phyloP scores from a whole-genome alignment of 2,888 invertebrate genomes.

The Sesamia inferens region DNA sequence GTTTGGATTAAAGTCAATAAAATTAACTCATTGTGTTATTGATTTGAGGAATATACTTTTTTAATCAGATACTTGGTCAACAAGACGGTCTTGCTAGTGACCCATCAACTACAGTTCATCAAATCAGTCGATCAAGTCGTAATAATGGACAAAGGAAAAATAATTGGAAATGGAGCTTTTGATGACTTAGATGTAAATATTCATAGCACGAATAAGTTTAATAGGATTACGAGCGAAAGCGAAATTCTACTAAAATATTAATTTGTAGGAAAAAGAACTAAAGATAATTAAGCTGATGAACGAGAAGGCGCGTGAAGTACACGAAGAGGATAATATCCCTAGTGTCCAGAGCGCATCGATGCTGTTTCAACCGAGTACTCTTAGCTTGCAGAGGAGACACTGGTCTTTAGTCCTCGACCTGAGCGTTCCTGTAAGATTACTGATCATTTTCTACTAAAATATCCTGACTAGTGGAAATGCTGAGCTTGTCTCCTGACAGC shows the following conservation, averaged over 20 bases:
- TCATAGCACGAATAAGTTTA: not conserved
- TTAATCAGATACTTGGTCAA: constrained; percentile 87
- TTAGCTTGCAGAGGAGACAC: constrained; percentile 76
- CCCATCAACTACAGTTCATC: constrained; percentile 95
- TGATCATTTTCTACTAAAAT: not conserved
- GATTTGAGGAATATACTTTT: not conserved
- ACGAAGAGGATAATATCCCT: constrained; percentile 72
- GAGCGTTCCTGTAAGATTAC: constrained; percentile 72
- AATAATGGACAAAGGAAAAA: constrained; percentile 82
- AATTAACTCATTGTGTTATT: too few species aligned
- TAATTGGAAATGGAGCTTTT: constrained; percentile 80
- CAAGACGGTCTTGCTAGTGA: constrained; percentile 94
- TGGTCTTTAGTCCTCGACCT: constrained; percentile 77
- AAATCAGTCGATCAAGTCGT: constrained; percentile 91
- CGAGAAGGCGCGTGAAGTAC: constrained; percentile 79
- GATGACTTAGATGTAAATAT: constrained; percentile 79
- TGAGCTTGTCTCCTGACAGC: too few species aligned
- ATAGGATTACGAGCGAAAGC: not conserved
- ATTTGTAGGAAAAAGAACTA: constrained; percentile 75
- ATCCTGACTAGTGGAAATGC: not conserved
- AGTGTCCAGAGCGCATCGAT: constrained; percentile 66
- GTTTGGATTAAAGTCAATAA: too few species aligned
- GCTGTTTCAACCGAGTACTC: constrained; percentile 70
- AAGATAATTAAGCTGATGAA: constrained; percentile 82
- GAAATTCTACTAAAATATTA: constrained; percentile 1